phyloP scores from a whole-genome alignment of 37 sponge, comb jelly and placozoan species.

The Oopsacas minuta region DNA sequence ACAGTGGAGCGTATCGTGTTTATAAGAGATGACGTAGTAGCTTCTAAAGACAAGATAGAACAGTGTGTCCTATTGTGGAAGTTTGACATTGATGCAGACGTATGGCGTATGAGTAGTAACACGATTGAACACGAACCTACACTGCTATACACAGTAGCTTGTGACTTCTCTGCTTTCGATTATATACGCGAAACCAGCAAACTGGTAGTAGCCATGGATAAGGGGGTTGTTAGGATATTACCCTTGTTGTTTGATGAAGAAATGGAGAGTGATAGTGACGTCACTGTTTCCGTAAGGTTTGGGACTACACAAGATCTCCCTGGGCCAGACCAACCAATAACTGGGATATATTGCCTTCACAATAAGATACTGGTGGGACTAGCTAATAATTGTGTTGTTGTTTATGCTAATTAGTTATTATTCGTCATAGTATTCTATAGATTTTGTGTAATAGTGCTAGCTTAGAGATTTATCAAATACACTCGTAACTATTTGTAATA shows the following conservation, averaged over 20 bases:
- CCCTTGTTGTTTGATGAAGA: not conserved
- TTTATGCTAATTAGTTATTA: no score
- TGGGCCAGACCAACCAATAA: constrained; percentile 6
- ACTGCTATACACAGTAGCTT: not conserved
- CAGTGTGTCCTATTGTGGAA: not conserved
- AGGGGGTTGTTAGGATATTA: not conserved
- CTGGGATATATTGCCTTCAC: not conserved
- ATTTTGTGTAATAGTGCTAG: not conserved
- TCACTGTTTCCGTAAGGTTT: not conserved
- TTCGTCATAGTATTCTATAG: no score
- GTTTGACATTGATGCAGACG: not conserved
- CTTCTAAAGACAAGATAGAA: not conserved
- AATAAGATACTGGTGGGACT: not conserved
- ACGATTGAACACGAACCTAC: not conserved
- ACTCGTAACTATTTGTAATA: not conserved
- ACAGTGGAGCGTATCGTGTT: not conserved
- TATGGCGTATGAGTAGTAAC: not conserved
- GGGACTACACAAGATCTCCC: not conserved
- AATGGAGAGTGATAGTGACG: not conserved
- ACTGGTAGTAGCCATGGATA: not conserved
- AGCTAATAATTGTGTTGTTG: not conserved
- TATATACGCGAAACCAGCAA: not conserved
- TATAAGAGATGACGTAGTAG: not conserved
- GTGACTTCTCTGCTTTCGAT: constrained; percentile 15
- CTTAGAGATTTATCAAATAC: not conserved